Base-by-base conservation (phyloP, 2,888 invertebrate species). In the Erannis defoliaria region DNA sequence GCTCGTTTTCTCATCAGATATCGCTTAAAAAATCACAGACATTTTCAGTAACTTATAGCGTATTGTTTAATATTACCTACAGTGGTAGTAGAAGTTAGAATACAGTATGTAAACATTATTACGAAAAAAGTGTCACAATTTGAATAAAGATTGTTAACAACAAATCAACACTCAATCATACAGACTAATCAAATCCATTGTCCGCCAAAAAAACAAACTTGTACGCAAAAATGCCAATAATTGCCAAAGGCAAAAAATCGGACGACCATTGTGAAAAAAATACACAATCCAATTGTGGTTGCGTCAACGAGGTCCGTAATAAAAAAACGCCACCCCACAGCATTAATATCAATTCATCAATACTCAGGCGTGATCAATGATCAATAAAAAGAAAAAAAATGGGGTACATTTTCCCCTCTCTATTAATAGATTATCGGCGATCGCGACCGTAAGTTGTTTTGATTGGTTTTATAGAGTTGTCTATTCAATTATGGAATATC, bases 341-440 rank as follows among this genome's bases (percentile, higher is more conserved):
- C 71, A 89, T 90, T 88, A 89, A 89, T 90, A 89, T 87, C 90
- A 89, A 91, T 91, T 88, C 90, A 91, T 91, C 92, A 92, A 92
- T 93, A 90, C 79, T 84, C 86, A 88, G 92, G 91, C 92, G 93
- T 89, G 92, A 93, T 89, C 90, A 86, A 89, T 87, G 85, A 82
- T 76, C 84, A 78, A 88, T 89, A 88, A 84, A 71, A 78, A 88
- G 88, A 88, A 84, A 71, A 70, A 83, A 38, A 31, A 55, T 74
- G 76, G 80, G 82, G 80, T 76, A 80, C 84, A 76, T 77, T 62
- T 72, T 70, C 88, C 86, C 81, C 83, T 82, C 86, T 77, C 81
- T 62, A 62, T 71, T 73, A 74, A 67, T 74, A 71, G 82, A 82
- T 85, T 82, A 82, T 83, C 80, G 81, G 83, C 86, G 88, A 85